These are phyloP conservation scores for Carettochelys insculpta DNA, from an alignment of 2,113 vertebrate species.

Conservation along the genomic window DNA sequence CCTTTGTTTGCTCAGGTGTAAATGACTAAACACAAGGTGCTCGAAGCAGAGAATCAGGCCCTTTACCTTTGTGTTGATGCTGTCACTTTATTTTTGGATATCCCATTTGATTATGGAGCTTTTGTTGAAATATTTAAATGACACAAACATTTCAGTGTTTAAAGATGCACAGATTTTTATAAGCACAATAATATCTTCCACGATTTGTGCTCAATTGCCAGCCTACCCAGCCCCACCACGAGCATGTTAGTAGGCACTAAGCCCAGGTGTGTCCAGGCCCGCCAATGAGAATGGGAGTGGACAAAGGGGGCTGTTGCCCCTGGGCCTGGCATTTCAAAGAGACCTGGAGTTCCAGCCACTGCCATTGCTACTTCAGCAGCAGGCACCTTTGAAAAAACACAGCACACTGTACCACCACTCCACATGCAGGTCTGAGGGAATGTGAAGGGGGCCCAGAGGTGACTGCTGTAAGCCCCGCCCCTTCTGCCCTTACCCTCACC, in stretches of 20 bases:
- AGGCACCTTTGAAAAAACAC: no score
- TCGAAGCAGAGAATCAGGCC: background rate
- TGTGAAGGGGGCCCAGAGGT: no score
- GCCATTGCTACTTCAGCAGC: no score
- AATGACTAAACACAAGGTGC: background rate
- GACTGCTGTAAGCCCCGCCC: no score
- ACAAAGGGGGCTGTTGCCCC: no score
- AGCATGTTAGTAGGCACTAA: background rate
- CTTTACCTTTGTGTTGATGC: background rate
- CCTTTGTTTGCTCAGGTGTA: background rate
- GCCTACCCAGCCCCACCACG: background rate
- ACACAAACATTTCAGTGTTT: background rate
- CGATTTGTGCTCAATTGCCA: background rate
- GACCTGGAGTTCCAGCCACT: no score
- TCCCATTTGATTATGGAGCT: background rate
- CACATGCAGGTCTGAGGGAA: no score
- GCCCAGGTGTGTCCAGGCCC: background rate
- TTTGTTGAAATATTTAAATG: background rate
- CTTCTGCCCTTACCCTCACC: no score
- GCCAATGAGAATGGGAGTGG: no score
- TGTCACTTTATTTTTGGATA: background rate
- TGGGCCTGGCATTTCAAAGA: no score
- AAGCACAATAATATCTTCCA: background rate
- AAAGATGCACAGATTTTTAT: background rate
- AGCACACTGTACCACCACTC: no score